Conservation (phyloP, 2,888 invertebrate genomes). For the Mongoloraphidia duomilia region DNA sequence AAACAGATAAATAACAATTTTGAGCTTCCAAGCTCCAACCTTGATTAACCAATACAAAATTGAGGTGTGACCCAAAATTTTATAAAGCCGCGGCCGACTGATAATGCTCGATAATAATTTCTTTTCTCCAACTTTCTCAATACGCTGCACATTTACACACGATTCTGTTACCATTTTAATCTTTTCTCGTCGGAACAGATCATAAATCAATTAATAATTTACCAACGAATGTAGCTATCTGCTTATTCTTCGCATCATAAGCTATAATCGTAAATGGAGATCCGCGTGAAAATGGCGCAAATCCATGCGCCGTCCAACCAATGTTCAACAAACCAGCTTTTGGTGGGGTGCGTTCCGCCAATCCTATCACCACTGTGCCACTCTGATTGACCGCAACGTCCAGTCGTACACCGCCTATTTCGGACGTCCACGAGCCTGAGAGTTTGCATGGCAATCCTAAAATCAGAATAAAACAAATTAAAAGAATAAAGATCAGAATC, state of each 20-base stretch:
- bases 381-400: conserved; percentile 9
- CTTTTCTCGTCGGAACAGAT: no score
- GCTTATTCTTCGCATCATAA: conserved; percentile 17
- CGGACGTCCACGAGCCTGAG: conserved; percentile 21
- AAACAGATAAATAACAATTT: no score
- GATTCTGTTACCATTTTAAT: no score
- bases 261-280: conserved; percentile 21
- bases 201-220: conserved; percentile 6
- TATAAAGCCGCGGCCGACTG: no score
- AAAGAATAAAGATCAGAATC: not conserved
- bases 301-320: conserved; percentile 20
- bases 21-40: no score
- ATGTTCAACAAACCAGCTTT: conserved; percentile 7
- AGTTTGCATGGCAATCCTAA: conserved; percentile 19
- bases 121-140: no score
- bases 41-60: no score
- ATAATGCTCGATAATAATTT: no score
- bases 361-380: conserved; percentile 7
- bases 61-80: no score
- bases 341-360: conserved; percentile 12
- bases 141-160: no score
- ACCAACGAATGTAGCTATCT: conserved; percentile 23
- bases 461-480: not conserved
- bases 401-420: conserved; percentile 19
- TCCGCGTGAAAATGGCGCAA: conserved; percentile 20